phyloP scores from a whole-genome alignment of 2,113 vertebrate genomes.

The Notothenia coriiceps region DNA sequence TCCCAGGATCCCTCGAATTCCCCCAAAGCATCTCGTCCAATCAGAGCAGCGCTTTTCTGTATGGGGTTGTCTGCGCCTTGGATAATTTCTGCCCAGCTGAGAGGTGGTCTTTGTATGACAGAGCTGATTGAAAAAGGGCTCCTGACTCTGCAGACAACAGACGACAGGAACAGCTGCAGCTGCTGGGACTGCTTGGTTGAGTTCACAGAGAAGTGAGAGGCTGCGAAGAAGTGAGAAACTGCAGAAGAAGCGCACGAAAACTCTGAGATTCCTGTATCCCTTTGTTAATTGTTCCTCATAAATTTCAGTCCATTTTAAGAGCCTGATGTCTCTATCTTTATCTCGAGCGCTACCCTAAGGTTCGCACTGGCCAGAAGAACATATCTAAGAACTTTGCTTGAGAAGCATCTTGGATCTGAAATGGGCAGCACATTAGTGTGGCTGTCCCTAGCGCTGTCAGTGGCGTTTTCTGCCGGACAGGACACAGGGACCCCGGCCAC shows the following conservation, averaged over 20 bases:
- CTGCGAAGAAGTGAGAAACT: background rate
- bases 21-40: constrained; percentile 64
- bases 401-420: constrained; percentile 50
- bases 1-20: constrained; percentile 6
- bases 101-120: constrained; percentile 74
- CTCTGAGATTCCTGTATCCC: background rate
- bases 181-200: constrained; percentile 7
- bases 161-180: constrained; percentile 29
- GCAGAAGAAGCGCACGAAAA: constrained; percentile 5
- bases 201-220: constrained; percentile 30
- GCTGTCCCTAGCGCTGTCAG: constrained; percentile 69
- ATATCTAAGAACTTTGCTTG: constrained; percentile 20
- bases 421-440: constrained; percentile 71
- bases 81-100: constrained; percentile 63
- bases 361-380: constrained; percentile 27
- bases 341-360: constrained; percentile 49
- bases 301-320: constrained; percentile 35
- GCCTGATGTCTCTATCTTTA: constrained; percentile 62
- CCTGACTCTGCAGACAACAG: constrained; percentile 62
- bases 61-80: constrained; percentile 42
- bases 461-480: constrained; percentile 75
- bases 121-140: constrained; percentile 52
- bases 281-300: constrained; percentile 2
- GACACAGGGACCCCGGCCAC: constrained; percentile 65
- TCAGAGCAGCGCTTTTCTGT: constrained; percentile 61